Base-by-base conservation (phyloP, 2,888 invertebrate species). In the Schizotus pectinicornis region DNA sequence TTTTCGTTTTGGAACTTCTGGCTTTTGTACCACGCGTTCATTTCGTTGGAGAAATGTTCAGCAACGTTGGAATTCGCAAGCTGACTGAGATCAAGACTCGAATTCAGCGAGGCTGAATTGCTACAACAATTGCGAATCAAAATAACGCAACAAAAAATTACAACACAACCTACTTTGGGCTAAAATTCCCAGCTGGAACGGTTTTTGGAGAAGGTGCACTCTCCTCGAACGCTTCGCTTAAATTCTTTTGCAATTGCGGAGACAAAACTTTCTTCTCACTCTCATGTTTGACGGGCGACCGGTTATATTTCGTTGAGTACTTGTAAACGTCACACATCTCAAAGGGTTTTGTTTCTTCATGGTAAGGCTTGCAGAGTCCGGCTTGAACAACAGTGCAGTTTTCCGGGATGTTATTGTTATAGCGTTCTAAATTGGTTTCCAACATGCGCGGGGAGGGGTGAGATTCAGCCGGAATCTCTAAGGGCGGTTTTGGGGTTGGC, bases 271-370 rank as follows among this genome's bases (percentile, higher is more conserved):
- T 56, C 61, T 30, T 54, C 48, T 43, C 56, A 57, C 42, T 69
- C 61, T 54, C 54, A 30, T 51, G 43, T 51, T 70, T 70, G 7
- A 56, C 62, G 8, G 77, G 77, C 6, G 77, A 76, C 55, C 77
- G 94, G 89, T 61, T 95, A 86, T 91, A 94, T 77, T 95, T 95
- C 3, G 95, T 95, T 48, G 96, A 97, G 79, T 98, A 98, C 80
- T 97, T 98, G 79, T 96, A 98, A 79, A 95, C 97, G 80, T 98
- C 98, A 0, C 95, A 90, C 93, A 97, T 95, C 83, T 97, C 97
- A 81, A 96, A 98, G 2, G 97, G 97, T 77, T 98, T 98, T 0
- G 94, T 93, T 54, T 94, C 92, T 81, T 98, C 97, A 72, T 93
- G 86, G 75, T 94, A 94, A 0, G 94, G 94, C 77, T 93, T 93